Conservation (phyloP, 2,797 vertebrate species). For the Cuculus canorus region DNA sequence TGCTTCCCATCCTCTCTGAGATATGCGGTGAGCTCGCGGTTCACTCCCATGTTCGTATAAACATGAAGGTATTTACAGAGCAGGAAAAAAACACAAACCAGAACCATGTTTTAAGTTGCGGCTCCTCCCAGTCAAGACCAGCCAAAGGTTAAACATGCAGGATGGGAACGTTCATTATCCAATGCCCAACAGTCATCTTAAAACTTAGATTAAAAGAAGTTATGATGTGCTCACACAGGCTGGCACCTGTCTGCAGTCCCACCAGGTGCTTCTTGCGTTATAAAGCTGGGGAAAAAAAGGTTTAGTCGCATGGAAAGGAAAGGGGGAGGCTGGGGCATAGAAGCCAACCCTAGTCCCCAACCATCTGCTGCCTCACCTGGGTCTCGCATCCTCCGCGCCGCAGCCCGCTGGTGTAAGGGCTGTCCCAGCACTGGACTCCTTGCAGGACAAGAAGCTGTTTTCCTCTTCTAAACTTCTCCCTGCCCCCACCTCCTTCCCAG, state of each 20-base stretch:
- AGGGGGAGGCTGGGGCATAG: background rate
- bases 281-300: background rate
- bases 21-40: background rate
- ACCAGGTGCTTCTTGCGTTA: background rate
- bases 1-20: background rate
- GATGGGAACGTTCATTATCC: background rate
- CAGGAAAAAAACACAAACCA: background rate
- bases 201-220: background rate
- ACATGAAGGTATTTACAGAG: background rate
- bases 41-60: background rate
- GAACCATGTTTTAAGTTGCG: background rate
- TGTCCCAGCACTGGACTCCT: background rate
- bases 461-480: background rate
- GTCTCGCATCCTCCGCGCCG: background rate
- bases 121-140: background rate
- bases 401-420: background rate
- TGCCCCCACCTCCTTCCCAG: background rate
- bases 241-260: background rate
- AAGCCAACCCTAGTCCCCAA: rapidly evolving
- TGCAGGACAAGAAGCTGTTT: too few species aligned
- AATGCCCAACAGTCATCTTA: background rate
- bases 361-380: background rate
- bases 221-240: background rate
- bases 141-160: background rate
- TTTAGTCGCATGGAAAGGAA: background rate